Base-by-base conservation (phyloP, 2,113 vertebrate species). In the Nothobranchius furzeri region DNA sequence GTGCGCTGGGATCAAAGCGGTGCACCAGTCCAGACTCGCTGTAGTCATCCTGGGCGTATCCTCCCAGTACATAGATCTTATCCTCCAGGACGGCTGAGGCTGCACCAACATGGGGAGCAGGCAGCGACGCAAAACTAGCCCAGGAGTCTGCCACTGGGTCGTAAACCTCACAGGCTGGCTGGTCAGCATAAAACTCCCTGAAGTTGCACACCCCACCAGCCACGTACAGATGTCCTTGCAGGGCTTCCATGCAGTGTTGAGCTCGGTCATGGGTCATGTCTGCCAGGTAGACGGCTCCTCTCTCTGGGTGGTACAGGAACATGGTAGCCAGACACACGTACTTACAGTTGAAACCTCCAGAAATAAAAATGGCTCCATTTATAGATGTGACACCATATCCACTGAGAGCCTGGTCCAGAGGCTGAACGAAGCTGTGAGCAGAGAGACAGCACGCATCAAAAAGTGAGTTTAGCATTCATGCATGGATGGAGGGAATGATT, bases 41-140 rank as follows among this genome's bases (percentile, higher is more conserved):
- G 68, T 91, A 88, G 53, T 93, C 90, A 0, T 93, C 92, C 67
- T 91, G 91, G 58, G 85, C 88, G 71, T 92, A 93, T 9, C 93
- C 93, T 25, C 93, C 93, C 62, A 93, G 68, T 2, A 93, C 12
- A 17, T 92, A 94, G 17, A 94, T 17, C 80, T 87, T 92, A 17
- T 66, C 89, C 76, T 94, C 93, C 55, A 93, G 76, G 36, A 92
- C 72, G 2, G 59, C 91, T 0, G 91, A 92, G 35, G 91, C 90
- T 1, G 90, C 87, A 3, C 92, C 85, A 12, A 92, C 91, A 51
- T 93, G 92, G 10, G 91, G 78, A 1, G 90, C 25, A 0, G 87
- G 71, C 20, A 93, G 83, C 1, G 88, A 58, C 0, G 69, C 12
- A 12, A 92, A 79, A 14, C 51, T 20, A 0, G 79, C 88, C 93